These are phyloP conservation scores for Fistularia tabacaria DNA, from an alignment of 2,797 vertebrate species.

Conservation along the genomic window DNA sequence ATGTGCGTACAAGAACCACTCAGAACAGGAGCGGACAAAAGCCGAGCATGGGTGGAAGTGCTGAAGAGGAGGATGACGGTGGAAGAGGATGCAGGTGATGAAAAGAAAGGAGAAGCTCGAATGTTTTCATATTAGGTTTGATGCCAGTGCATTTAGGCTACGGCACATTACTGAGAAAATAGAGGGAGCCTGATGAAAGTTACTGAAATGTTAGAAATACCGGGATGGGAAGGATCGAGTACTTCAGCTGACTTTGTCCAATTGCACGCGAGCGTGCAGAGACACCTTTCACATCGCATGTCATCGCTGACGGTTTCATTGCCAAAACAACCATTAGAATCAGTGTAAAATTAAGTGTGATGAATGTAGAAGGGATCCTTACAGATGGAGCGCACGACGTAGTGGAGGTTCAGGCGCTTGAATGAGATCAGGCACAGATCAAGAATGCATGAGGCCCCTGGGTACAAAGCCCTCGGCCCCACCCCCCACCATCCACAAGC, in stretches of 20 bases:
- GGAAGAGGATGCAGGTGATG: slow-evolving; percentile 42
- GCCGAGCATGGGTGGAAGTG: slow-evolving; percentile 55
- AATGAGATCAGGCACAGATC: too few relatives aligned
- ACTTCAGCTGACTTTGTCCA: background rate
- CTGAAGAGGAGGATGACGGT: slow-evolving; percentile 43
- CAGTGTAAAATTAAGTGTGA: too few relatives aligned
- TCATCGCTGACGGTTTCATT: too few relatives aligned
- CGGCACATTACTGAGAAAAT: slow-evolving; percentile 37
- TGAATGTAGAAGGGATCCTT: too few relatives aligned
- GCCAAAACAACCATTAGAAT: too few relatives aligned
- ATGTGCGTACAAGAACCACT: slow-evolving; percentile 32
- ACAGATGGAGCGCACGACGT: too few relatives aligned
- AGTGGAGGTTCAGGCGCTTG: too few relatives aligned
- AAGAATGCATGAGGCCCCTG: too few relatives aligned
- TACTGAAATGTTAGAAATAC: background rate
- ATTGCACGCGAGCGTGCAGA: too few relatives aligned
- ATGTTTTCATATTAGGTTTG: slow-evolving; percentile 43
- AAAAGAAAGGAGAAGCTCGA: slow-evolving; percentile 39
- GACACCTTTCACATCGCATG: too few relatives aligned
- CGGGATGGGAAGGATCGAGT: background rate
- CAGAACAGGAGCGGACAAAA: slow-evolving; percentile 58
- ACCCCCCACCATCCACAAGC: too few relatives aligned
- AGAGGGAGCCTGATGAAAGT: background rate
- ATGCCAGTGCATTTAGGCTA: slow-evolving; percentile 29
- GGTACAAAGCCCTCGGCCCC: too few relatives aligned